A percentile compares a stretch with the other conserved stretches of the same genome.
Evolutionary conservation across 2,888 invertebrate species (phyloP).

Genomic region (Saturnia pavonia): DNA sequence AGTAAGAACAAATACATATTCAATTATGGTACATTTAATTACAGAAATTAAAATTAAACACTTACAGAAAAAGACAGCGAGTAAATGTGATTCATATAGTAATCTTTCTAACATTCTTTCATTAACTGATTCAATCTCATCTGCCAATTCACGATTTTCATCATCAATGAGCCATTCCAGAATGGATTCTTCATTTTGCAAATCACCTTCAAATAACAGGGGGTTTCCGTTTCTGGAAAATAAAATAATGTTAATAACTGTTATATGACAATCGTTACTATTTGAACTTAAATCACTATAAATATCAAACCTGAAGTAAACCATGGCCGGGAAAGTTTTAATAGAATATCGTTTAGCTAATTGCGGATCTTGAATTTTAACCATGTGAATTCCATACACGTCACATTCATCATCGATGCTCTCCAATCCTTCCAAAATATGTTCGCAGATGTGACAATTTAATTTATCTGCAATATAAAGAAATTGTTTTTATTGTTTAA

Average conservation of each 20-base stretch:
- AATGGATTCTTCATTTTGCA: conserved; percentile 95
- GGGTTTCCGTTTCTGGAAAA: conserved; percentile 90
- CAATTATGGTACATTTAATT: not conserved
- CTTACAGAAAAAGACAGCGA: conserved; percentile 96
- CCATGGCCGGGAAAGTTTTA: conserved; percentile 95
- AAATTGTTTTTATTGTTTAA: not conserved
- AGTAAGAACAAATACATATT: not conserved
- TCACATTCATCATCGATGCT: conserved; percentile 95
- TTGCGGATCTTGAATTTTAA: conserved; percentile 95
- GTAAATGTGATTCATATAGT: conserved; percentile 91
- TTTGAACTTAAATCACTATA: not conserved
- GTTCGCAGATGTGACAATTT: conserved; percentile 95
- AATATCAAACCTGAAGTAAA: conserved; percentile 86
- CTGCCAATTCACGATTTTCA: conserved; percentile 95
- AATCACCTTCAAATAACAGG: conserved; percentile 93
- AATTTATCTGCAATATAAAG: conserved; percentile 86
- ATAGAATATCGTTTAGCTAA: conserved; percentile 96
- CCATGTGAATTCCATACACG: conserved; percentile 95
- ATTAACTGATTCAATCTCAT: conserved; percentile 96
- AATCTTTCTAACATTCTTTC: conserved; percentile 93
- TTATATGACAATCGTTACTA: not conserved
- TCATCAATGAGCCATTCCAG: conserved; percentile 96
- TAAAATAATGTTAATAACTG: conserved; percentile 12
- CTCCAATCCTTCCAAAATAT: conserved; percentile 93
- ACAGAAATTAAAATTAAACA: conserved; percentile 23